Base-by-base conservation (phyloP, 2,888 invertebrate species). In the Entomobrya proxima region DNA sequence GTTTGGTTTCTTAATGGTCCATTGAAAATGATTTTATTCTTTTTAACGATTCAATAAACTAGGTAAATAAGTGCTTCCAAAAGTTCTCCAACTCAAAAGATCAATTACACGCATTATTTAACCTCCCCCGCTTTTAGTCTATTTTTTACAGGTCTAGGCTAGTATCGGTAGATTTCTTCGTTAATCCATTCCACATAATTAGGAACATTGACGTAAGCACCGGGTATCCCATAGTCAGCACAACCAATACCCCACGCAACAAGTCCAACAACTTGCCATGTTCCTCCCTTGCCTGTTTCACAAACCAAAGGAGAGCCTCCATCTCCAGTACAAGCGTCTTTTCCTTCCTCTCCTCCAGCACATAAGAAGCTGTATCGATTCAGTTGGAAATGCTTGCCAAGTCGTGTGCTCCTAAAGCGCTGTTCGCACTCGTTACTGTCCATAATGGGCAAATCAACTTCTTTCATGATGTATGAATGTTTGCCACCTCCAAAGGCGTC, bases 311-410 rank as follows among this genome's bases (percentile, higher is more conserved):
- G 95, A 0, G 95, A 94, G 6, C 96, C 96, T 5, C 95, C 96
- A 88, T 96, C 95, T 87, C 95, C 95, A 74, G 95, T 95, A 92
- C 96, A 96, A 32, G 96, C 94, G 91, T 96, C 96, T 91, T 95
- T 95, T 85, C 94, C 95, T 3, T 93, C 92, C 91, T 95, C 95
- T 0, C 96, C 96, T 0, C 96, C 96, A 47, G 96, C 96, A 90
- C 96, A 96, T 11, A 96, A 92, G 91, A 96, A 96, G 40, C 95
- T 95, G 0, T 93, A 93, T 15, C 93, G 93, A 89, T 95, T 94
- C 13, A 96, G 92, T 11, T 93, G 92, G 90, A 94, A 96, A 64
- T 91, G 92, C 0, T 93, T 88, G 0, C 96, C 95, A 0, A 96
- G 93, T 1, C 95, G 93, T 0, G 96, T 96, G 0, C 92, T 91